Percentiles rank a stretch among this genome's conserved stretches.
These are phyloP conservation scores for Spea hammondii DNA, from an alignment of 2,797 vertebrate genomes.

Conservation along the genomic window DNA sequence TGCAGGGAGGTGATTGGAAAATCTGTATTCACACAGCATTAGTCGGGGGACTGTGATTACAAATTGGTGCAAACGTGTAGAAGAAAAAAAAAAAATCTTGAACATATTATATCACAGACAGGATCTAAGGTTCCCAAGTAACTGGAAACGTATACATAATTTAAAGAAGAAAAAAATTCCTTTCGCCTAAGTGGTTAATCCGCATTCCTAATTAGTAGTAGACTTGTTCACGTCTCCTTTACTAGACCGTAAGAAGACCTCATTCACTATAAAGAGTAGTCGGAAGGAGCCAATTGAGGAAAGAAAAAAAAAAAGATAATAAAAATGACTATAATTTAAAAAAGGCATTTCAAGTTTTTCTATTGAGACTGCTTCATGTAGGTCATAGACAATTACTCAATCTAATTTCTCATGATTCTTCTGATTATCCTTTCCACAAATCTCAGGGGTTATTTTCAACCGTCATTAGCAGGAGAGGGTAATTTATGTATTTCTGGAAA, in stretches of 20 bases:
- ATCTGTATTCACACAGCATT: constrained; percentile 4
- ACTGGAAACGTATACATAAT: not conserved
- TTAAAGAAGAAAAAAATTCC: not conserved
- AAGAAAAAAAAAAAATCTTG: constrained; percentile 17
- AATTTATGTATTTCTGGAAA: constrained; percentile 33
- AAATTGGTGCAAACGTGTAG: constrained; percentile 25
- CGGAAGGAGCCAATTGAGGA: not conserved
- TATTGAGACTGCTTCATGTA: constrained; percentile 36
- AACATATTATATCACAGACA: constrained; percentile 4
- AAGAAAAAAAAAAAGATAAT: constrained; percentile 20
- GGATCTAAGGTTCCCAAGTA: not conserved
- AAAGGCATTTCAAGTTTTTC: constrained; percentile 28
- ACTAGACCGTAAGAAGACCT: not conserved
- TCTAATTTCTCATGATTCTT: constrained; percentile 28
- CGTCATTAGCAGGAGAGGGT: constrained; percentile 34
- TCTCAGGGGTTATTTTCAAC: constrained; percentile 35
- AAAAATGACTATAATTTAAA: constrained; percentile 15
- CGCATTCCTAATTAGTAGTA: constrained; percentile 9
- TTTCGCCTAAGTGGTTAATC: not conserved
- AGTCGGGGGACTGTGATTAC: constrained; percentile 33
- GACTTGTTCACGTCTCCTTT: constrained; percentile 8
- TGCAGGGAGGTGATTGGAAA: constrained; percentile 50
- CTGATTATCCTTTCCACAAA: constrained; percentile 28
- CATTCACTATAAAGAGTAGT: constrained; percentile 9
- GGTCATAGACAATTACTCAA: constrained; percentile 43